A percentile compares a stretch with the other conserved stretches of the same genome.
Evolutionary conservation across 2,113 vertebrate species (phyloP).

Genomic region (Takifugu flavidus): DNA sequence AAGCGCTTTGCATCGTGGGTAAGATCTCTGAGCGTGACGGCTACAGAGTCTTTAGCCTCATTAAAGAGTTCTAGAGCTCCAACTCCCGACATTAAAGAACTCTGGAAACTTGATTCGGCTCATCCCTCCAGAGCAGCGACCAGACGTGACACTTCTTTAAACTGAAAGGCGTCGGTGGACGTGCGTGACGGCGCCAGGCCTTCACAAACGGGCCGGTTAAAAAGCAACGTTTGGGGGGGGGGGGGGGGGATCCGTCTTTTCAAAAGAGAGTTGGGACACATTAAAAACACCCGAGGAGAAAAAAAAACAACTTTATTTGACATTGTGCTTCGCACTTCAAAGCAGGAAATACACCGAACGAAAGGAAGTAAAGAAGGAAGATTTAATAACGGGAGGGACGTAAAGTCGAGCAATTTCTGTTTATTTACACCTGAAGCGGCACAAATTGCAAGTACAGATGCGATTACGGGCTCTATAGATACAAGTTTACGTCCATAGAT

Average conservation of each 20-base stretch:
- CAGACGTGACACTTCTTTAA: constrained; percentile 39
- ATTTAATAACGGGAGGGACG: constrained; percentile 4
- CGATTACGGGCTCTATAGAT: constrained; percentile 28
- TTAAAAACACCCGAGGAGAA: constrained; percentile 29
- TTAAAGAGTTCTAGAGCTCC: constrained; percentile 69
- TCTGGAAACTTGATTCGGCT: constrained; percentile 58
- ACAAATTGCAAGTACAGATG: constrained; percentile 9
- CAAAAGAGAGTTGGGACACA: not conserved
- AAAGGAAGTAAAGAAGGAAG: constrained; percentile 5
- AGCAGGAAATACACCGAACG: constrained; percentile 9
- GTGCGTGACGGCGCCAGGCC: not conserved
- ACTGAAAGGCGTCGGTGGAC: constrained; percentile 17
- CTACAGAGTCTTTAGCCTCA: constrained; percentile 73
- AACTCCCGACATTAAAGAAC: constrained; percentile 62
- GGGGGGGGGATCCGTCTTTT: not conserved
- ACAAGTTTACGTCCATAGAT: constrained; percentile 28
- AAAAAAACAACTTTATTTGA: constrained; percentile 59
- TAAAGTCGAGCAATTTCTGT: constrained; percentile 3
- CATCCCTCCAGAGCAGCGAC: constrained; percentile 37
- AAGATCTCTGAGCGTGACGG: constrained; percentile 72
- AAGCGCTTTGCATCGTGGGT: constrained; percentile 74
- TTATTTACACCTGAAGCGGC: constrained; percentile 62
- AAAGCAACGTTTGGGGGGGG: not conserved
- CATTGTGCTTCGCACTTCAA: constrained; percentile 54
- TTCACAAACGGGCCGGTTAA: constrained; percentile 12